These are phyloP conservation scores for Cantharis nigra DNA, from an alignment of 2,888 invertebrate species.

Conservation along the genomic window DNA sequence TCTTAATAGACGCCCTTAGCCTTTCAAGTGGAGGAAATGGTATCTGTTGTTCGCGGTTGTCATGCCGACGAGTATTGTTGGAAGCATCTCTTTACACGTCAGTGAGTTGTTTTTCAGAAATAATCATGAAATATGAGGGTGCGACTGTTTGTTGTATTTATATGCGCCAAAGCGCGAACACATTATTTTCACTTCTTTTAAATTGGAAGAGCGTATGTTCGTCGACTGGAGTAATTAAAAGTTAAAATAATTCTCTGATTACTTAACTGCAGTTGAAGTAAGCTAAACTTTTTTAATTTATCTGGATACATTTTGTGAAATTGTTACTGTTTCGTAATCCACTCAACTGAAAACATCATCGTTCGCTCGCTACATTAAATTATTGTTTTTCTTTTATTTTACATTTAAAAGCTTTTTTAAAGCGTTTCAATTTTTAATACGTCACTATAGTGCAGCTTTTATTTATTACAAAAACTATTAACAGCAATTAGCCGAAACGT, in stretches of 20 bases:
- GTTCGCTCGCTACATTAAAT: not conserved
- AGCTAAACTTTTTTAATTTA: not conserved
- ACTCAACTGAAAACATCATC: not conserved
- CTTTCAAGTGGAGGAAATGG: conserved; percentile 20
- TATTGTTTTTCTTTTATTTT: not conserved
- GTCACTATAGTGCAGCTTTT: not conserved
- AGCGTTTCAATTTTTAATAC: not conserved
- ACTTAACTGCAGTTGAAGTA: not conserved
- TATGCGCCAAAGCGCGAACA: conserved; percentile 27
- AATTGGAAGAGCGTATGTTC: not conserved
- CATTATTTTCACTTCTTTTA: conserved; percentile 1
- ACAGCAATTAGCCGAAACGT: not conserved
- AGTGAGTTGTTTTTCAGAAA: conserved; percentile 44
- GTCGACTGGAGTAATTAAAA: not conserved
- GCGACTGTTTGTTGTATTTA: conserved; percentile 40
- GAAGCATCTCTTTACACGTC: conserved; percentile 42
- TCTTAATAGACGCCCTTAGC: conserved; percentile 29
- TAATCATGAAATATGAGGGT: conserved; percentile 45
- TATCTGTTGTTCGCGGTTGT: conserved; percentile 40
- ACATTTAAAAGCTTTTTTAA: not conserved
- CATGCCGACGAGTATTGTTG: conserved; percentile 48
- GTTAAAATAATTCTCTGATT: not conserved
- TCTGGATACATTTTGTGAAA: not conserved
- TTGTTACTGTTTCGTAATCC: not conserved
- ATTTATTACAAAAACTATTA: not conserved